Evolutionary conservation across 23 tunicate genomes (phyloP).

Genomic region (Halocynthia roretzi): DNA sequence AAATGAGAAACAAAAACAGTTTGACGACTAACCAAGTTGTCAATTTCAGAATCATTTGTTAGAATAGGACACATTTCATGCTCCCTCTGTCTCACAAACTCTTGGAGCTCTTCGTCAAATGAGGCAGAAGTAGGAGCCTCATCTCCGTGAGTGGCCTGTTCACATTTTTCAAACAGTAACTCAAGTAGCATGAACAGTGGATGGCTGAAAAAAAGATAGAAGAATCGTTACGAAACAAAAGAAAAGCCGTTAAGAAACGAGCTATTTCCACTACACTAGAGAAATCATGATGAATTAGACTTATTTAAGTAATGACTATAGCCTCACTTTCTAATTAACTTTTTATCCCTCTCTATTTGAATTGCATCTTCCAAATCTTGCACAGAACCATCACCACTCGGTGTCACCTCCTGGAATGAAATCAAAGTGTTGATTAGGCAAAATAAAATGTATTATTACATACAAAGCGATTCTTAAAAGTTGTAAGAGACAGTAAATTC

Average conservation of each 20-base stretch:
- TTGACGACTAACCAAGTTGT: constrained; percentile 66
- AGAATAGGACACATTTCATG: constrained; percentile 43
- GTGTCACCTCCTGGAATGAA: constrained; percentile 21
- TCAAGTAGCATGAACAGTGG: constrained; percentile 89
- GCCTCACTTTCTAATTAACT: constrained; percentile 62
- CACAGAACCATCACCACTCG: constrained; percentile 19
- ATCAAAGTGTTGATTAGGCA: background rate
- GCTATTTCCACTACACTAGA: too few species aligned
- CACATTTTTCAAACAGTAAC: constrained; percentile 93
- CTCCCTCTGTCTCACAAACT: constrained; percentile 74
- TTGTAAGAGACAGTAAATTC: too few species aligned
- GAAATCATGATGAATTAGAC: background rate
- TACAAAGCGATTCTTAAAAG: too few species aligned
- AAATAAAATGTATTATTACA: background rate
- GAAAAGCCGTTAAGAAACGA: too few species aligned
- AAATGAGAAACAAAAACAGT: too few species aligned
- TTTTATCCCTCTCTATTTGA: constrained; percentile 80
- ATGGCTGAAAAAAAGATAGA: constrained; percentile 48
- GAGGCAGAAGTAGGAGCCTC: constrained; percentile 64
- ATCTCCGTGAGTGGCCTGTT: constrained; percentile 87
- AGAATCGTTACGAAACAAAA: background rate
- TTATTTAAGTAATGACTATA: background rate
- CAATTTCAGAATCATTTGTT: constrained; percentile 89
- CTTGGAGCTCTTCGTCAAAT: constrained; percentile 88
- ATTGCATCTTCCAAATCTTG: constrained; percentile 54